Evolutionary conservation across 2,113 vertebrate genomes (phyloP).

Genomic region (Formicarius rufipectus): DNA sequence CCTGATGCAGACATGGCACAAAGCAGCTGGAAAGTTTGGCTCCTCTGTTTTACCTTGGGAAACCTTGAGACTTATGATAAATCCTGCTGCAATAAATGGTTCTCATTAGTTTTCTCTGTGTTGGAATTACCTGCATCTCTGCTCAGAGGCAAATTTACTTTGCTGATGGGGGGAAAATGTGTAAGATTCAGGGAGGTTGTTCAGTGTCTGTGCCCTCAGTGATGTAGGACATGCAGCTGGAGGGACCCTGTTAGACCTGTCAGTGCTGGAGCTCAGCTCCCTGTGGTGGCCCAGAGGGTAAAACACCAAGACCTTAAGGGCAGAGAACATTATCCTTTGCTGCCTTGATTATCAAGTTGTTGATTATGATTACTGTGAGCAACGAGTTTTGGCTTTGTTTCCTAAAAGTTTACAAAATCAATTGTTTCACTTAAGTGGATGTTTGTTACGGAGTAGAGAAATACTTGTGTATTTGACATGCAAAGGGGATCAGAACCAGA

Average conservation of each 20-base stretch:
- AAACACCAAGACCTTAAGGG: neutral
- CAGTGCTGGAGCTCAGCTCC: neutral
- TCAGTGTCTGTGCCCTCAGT: neutral
- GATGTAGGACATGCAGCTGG: neutral
- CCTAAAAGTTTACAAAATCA: neutral
- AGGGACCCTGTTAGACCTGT: neutral
- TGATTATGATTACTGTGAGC: neutral
- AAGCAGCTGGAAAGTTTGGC: neutral
- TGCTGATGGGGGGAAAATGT: neutral
- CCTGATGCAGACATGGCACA: neutral
- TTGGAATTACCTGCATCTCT: neutral
- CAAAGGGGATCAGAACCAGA: neutral
- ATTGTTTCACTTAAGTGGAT: neutral
- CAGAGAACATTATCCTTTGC: neutral
- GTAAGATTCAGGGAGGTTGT: neutral
- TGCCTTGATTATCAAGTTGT: accelerated
- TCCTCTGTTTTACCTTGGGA: neutral
- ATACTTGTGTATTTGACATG: neutral
- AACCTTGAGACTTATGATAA: neutral
- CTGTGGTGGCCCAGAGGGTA: neutral
- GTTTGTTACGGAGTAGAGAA: neutral
- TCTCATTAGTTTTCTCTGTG: neutral
- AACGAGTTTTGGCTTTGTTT: neutral
- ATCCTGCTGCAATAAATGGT: neutral
- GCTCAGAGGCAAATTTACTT: neutral